Percentiles rank a stretch among this genome's conserved stretches.
phyloP scores from a whole-genome alignment of 2,113 vertebrate species.

The Cochlearius cochlearius region DNA sequence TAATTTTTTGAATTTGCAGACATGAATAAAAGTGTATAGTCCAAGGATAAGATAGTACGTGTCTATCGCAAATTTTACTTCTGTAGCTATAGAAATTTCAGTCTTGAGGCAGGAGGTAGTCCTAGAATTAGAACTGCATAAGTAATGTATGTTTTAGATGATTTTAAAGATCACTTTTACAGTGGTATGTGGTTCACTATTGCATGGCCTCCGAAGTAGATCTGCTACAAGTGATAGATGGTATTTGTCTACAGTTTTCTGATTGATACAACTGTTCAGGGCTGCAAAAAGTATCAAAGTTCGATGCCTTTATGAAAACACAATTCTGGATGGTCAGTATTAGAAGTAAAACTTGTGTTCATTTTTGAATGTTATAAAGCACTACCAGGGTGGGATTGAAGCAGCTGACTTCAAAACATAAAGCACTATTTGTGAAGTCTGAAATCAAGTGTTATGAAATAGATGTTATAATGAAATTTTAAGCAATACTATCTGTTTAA shows the following conservation, averaged over 20 bases:
- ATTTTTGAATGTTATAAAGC: background rate
- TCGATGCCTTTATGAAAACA: background rate
- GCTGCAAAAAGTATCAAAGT: background rate
- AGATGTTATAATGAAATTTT: background rate
- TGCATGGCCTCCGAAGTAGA: background rate
- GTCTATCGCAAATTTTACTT: background rate
- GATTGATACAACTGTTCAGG: background rate
- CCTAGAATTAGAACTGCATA: background rate
- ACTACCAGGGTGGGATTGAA: background rate
- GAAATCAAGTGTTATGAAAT: background rate
- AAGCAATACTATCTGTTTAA: background rate
- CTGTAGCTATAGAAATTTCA: background rate
- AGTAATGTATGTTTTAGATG: background rate
- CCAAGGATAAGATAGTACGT: background rate
- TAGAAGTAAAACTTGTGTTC: background rate
- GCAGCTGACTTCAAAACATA: background rate
- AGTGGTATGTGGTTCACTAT: background rate
- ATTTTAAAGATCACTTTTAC: background rate
- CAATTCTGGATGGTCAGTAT: background rate
- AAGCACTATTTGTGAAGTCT: background rate
- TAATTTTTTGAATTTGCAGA: background rate
- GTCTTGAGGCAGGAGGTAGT: background rate
- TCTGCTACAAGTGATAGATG: background rate
- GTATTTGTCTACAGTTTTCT: background rate
- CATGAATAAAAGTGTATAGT: background rate